phyloP scores from a whole-genome alignment of 2,113 vertebrate genomes.

The Sinocyclocheilus grahami region DNA sequence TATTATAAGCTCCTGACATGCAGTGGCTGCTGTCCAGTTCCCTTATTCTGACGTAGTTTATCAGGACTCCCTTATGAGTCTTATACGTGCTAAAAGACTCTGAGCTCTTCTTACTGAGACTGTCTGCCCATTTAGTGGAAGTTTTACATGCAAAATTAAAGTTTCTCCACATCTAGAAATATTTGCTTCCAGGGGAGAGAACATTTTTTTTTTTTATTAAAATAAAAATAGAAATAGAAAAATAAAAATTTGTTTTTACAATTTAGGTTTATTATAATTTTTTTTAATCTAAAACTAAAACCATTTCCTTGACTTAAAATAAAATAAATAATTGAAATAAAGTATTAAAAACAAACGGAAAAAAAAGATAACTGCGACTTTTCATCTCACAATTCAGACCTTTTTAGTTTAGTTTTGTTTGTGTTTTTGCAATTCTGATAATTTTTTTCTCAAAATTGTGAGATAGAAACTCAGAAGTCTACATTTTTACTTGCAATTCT shows the following conservation, averaged over 20 bases:
- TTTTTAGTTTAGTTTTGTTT: no score
- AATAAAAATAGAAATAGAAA: no score
- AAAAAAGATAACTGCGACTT: neutral
- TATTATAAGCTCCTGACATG: conserved; percentile 36
- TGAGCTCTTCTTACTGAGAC: neutral
- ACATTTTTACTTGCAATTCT: no score
- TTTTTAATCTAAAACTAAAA: no score
- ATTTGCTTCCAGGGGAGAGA: neutral
- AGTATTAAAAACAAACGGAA: neutral
- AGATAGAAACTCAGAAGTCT: no score
- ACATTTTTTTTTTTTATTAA: no score
- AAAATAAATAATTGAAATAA: no score
- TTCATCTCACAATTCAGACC: neutral
- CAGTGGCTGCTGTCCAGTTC: conserved; percentile 22
- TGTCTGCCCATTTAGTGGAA: neutral
- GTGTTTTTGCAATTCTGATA: no score
- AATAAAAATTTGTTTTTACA: no score
- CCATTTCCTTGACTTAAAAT: no score
- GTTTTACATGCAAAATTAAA: neutral
- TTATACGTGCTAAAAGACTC: conserved; percentile 2
- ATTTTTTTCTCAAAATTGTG: no score
- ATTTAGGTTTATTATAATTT: no score
- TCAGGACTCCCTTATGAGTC: neutral
- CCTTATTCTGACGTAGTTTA: neutral
- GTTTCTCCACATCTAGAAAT: neutral